Base-by-base conservation (phyloP, 2,888 invertebrate species). In the Dendrolimus houi region DNA sequence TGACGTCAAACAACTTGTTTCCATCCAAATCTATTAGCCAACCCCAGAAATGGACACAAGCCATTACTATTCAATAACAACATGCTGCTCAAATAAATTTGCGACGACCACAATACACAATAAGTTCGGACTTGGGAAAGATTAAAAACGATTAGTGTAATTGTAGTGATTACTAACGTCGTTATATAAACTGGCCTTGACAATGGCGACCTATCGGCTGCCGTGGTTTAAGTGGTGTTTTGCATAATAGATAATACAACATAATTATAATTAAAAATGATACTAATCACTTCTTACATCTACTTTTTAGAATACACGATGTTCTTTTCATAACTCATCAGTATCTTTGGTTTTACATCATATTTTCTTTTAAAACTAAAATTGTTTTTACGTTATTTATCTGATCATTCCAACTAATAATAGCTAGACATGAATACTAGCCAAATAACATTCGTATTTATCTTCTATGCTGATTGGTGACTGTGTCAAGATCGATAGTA, bases 161-260 rank as follows among this genome's bases (percentile, higher is more conserved):
- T 40, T 57, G 53, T 17, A 64, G 57, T 58, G 14, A 67, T 63
- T 66, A 62, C 53, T 61, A 61, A 60, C 64, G 62, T 68, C 62
- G 62, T 62, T 60, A 62, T 67, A 75, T 73, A 75, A 77, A 12
- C 47, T 47, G 47, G 65, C 77, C 73, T 80, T 76, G 76, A 64
- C 60, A 61, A 58, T 57, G 75, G 74, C 76, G 79, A 69, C 80
- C 64, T 61, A 60, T 72, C 68, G 81, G 76, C 78, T 83, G 72
- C 66, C 68, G 69, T 69, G 72, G 69, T 67, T 71, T 69, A 68
- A 29, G 29, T 29, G 69, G 71, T 65, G 65, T 57, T 66, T 62
- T 65, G 69, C 67, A 66, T 69, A 72, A 73, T 75, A 68, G 66
- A 69, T 64, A 29, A 42, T 53, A 9, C 53, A 7, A 53, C 14